phyloP scores from a whole-genome alignment of 2,797 vertebrate genomes.

The Ispidina lecontei region DNA sequence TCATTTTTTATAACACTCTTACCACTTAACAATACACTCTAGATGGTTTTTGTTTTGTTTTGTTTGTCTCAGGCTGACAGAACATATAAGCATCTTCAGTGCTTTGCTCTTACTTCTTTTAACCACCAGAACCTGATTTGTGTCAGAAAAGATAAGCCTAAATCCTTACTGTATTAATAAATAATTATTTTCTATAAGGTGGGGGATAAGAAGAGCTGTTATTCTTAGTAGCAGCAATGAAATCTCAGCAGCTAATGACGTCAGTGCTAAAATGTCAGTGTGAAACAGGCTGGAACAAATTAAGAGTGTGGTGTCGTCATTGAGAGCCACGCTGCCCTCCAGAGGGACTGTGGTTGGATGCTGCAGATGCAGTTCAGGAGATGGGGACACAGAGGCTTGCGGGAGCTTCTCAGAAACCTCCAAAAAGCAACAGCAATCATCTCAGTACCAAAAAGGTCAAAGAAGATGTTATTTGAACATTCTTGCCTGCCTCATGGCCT shows the following conservation, averaged over 20 bases:
- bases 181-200: slow-evolving; percentile 53
- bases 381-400: background rate
- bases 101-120: slow-evolving; percentile 34
- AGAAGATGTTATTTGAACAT: background rate
- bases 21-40: background rate
- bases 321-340: slow-evolving; percentile 56
- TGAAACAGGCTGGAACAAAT: slow-evolving; percentile 76
- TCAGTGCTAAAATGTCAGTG: slow-evolving; percentile 74
- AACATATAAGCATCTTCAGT: background rate
- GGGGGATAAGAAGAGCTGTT: slow-evolving; percentile 58
- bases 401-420: slow-evolving; percentile 26
- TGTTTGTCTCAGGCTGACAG: background rate
- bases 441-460: slow-evolving; percentile 10
- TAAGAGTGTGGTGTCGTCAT: slow-evolving; percentile 61
- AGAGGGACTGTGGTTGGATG: slow-evolving; percentile 35
- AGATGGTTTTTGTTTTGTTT: background rate
- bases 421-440: background rate
- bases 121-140: slow-evolving; percentile 29
- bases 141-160: slow-evolving; percentile 47
- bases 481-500: background rate
- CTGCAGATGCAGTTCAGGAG: slow-evolving; percentile 35
- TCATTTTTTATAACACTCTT: background rate
- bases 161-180: slow-evolving; percentile 52
- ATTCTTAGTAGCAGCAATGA: slow-evolving; percentile 75
- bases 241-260: slow-evolving; percentile 72